These are phyloP conservation scores for Myotis lucifugus DNA, from an alignment of 2,113 vertebrate genomes.

Conservation along the genomic window DNA sequence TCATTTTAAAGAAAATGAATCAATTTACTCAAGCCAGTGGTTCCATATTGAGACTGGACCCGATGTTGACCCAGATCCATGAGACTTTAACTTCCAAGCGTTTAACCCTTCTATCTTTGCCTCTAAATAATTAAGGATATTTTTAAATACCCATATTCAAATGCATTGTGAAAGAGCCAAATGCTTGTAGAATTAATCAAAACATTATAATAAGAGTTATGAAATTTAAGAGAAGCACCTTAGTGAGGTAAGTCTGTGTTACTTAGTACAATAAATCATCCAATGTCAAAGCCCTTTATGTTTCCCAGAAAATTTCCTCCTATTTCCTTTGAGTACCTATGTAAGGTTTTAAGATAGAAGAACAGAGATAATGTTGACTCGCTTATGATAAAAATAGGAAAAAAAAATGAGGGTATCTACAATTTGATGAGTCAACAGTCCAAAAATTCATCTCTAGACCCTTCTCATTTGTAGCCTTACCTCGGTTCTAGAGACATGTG, in stretches of 20 bases:
- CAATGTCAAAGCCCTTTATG: background rate
- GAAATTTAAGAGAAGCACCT: background rate
- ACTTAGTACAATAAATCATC: background rate
- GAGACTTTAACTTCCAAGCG: too few species aligned
- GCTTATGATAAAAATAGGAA: background rate
- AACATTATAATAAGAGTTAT: background rate
- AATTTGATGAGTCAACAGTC: background rate
- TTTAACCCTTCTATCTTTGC: background rate
- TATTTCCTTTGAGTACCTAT: background rate
- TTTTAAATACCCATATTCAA: background rate
- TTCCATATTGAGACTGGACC: background rate
- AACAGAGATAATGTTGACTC: conserved; percentile 14
- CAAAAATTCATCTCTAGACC: background rate
- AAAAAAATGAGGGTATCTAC: background rate
- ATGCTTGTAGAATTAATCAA: background rate
- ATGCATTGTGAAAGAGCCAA: background rate
- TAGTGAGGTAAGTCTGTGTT: background rate
- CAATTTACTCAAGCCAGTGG: background rate
- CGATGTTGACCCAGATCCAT: background rate
- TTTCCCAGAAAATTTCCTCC: background rate
- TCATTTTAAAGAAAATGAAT: background rate
- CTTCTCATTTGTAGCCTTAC: background rate
- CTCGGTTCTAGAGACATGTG: background rate
- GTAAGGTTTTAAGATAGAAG: conserved; percentile 24
- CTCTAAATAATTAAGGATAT: background rate